Conservation (phyloP, 1,140 invertebrate genomes). For the Cydia splendana region DNA sequence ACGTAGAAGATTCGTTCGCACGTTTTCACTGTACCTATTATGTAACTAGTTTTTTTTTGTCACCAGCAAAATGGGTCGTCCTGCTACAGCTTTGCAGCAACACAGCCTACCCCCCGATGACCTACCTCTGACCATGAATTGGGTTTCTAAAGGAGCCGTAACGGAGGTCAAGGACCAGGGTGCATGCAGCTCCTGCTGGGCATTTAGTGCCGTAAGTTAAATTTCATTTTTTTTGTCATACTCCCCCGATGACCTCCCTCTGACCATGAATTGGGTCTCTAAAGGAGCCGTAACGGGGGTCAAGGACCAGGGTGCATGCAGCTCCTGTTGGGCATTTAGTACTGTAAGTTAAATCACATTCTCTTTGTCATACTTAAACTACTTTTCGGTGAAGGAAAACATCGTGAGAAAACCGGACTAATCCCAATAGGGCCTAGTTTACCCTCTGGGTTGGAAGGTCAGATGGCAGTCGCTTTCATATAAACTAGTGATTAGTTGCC, state of each 20-base stretch:
- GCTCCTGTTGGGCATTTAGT: constrained; percentile 98
- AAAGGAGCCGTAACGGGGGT: constrained; percentile 88
- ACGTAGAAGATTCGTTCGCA: no score
- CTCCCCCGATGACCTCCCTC: background rate
- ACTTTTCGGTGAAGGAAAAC: no score
- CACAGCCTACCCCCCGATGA: background rate
- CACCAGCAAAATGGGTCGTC: background rate
- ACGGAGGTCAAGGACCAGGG: constrained; percentile 93
- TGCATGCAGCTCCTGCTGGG: constrained; percentile 96
- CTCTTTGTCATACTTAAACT: no score
- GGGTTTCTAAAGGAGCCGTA: constrained; percentile 86
- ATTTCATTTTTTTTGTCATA: no score
- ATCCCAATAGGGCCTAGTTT: no score
- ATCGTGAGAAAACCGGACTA: no score
- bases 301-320: constrained; percentile 92
- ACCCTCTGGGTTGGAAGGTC: no score
- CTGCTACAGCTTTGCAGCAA: background rate
- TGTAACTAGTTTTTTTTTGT: background rate
- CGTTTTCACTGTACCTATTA: no score
- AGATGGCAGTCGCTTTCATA: background rate
- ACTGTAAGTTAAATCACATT: constrained; percentile 86
- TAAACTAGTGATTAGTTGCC: background rate
- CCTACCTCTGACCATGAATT: constrained; percentile 80
- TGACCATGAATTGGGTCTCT: constrained; percentile 85
- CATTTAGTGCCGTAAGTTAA: no score